These are phyloP conservation scores for Magallana ariakensis DNA, from an alignment of 1,140 invertebrate species.

Conservation along the genomic window DNA sequence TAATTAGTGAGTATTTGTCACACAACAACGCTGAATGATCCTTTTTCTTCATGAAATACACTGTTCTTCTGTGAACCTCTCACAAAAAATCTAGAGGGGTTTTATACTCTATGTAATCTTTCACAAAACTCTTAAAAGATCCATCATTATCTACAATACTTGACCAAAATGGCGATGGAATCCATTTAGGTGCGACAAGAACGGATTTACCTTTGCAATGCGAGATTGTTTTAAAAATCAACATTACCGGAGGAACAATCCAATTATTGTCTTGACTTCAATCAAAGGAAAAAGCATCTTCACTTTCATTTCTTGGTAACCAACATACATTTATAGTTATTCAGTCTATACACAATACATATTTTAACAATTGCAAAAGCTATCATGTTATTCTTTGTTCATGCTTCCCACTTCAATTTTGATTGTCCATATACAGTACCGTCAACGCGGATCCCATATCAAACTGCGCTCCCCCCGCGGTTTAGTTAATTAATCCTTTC, in stretches of 20 bases:
- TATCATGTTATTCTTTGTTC: conserved; percentile 39
- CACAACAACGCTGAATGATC: too few relatives aligned
- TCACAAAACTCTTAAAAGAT: too few relatives aligned
- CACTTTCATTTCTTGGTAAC: conserved; percentile 52
- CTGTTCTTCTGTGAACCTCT: too few relatives aligned
- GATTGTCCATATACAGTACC: conserved; percentile 45
- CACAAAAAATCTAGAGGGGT: too few relatives aligned
- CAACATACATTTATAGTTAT: conserved; percentile 49
- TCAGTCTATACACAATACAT: conserved; percentile 17
- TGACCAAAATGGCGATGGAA: conserved; percentile 22
- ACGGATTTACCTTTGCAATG: conserved; percentile 2
- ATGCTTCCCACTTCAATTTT: conserved; percentile 48
- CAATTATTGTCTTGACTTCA: conserved; percentile 43
- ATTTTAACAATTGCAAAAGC: conserved; percentile 46
- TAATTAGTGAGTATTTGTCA: too few relatives aligned
- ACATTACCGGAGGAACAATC: conserved; percentile 41
- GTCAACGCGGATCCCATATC: too few relatives aligned
- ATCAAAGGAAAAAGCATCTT: conserved; percentile 45
- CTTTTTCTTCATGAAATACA: too few relatives aligned
- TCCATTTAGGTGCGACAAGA: conserved; percentile 43
- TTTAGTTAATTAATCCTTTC: too few relatives aligned
- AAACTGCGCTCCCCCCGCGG: too few relatives aligned
- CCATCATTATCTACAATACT: too few relatives aligned
- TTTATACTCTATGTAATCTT: too few relatives aligned
- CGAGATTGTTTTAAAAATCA: background rate